Conservation (phyloP, 2,113 vertebrate species). For the Trichechus manatus region DNA sequence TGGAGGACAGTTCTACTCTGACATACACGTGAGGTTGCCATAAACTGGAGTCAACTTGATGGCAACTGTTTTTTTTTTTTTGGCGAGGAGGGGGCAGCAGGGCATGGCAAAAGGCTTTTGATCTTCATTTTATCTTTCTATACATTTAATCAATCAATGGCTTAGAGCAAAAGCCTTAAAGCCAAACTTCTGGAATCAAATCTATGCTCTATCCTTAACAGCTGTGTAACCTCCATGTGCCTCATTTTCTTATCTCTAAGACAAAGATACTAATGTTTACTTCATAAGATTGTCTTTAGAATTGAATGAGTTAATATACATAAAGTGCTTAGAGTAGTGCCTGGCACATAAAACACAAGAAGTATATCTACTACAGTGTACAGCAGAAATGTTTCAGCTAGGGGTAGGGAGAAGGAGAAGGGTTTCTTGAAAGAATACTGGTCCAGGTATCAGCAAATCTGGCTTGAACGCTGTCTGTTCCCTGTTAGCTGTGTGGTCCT, state of each 20-base stretch:
- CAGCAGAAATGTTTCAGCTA: background rate
- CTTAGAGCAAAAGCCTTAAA: background rate
- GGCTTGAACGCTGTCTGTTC: background rate
- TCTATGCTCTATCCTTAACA: background rate
- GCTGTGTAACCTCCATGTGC: no score
- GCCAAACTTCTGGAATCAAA: background rate
- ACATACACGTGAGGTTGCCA: background rate
- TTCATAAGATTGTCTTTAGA: slow-evolving; percentile 8
- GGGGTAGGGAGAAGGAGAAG: background rate
- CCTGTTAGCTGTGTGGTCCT: background rate
- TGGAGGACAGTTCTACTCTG: background rate
- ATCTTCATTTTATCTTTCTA: background rate
- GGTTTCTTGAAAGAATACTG: background rate
- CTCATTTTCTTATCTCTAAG: background rate
- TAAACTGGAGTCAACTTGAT: background rate
- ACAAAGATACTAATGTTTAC: background rate
- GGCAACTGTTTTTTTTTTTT: no score
- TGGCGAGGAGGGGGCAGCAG: no score
- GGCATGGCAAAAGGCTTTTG: background rate
- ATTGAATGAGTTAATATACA: background rate
- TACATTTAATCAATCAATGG: background rate
- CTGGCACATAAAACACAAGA: background rate
- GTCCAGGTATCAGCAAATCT: background rate
- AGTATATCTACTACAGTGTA: background rate
- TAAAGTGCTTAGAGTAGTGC: background rate